phyloP scores from a whole-genome alignment of 2,113 vertebrate species.

The Eupsittula cactorum region DNA sequence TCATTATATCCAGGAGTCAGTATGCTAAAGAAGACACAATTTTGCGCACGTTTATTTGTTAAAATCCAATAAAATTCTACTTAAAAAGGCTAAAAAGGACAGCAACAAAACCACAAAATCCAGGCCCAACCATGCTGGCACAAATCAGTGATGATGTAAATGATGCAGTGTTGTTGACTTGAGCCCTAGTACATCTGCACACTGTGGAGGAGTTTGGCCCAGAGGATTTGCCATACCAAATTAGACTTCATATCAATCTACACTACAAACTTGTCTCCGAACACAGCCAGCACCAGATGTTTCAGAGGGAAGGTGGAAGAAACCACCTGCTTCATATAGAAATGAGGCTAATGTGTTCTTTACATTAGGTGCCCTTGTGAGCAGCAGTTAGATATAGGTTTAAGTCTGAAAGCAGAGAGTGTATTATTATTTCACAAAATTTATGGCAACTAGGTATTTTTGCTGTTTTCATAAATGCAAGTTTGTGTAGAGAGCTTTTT shows the following conservation, averaged over 20 bases:
- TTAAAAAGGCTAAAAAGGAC: not conserved
- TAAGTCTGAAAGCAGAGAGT: not conserved
- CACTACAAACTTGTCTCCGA: not conserved
- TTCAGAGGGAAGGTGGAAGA: not conserved
- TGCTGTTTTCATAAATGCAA: not conserved
- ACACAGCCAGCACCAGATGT: not conserved
- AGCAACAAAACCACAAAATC: not conserved
- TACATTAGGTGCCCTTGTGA: not conserved
- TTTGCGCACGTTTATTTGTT: not conserved
- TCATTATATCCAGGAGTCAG: not conserved
- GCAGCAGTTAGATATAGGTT: not conserved
- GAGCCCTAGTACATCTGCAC: not conserved
- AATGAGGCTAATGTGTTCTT: not conserved
- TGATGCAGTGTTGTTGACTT: not conserved
- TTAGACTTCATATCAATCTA: not conserved
- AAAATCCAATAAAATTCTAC: not conserved
- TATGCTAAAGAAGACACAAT: not conserved
- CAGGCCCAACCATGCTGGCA: not conserved
- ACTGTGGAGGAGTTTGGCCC: not conserved
- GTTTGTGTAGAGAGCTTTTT: not conserved
- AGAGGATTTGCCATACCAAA: not conserved
- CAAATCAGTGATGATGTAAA: not conserved
- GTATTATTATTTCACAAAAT: not conserved
- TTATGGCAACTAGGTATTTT: not conserved
- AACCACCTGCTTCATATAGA: not conserved